These are phyloP conservation scores for Nothobranchius kuhntae DNA, from an alignment of 2,113 vertebrate genomes.

Conservation along the genomic window DNA sequence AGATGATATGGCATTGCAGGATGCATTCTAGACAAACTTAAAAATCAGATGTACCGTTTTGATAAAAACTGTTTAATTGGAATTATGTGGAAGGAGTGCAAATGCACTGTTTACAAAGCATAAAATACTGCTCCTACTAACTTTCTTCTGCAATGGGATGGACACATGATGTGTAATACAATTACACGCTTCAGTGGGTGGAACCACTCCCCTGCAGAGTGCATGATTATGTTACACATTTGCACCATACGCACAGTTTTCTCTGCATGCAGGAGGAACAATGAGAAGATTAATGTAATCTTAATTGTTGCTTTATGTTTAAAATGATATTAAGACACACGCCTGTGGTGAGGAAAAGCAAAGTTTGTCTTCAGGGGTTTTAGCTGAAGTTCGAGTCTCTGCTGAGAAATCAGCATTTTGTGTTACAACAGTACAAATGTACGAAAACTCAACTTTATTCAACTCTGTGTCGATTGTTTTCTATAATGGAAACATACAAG, in stretches of 20 bases:
- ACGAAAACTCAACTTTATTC: background rate
- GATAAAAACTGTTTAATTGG: background rate
- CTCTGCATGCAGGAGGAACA: constrained; percentile 18
- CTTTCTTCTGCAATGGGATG: background rate
- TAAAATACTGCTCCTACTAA: background rate
- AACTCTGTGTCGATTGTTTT: background rate
- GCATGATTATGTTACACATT: constrained; percentile 41
- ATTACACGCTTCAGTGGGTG: constrained; percentile 31
- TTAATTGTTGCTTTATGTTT: constrained; percentile 20
- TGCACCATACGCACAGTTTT: constrained; percentile 10
- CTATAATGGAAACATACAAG: no score
- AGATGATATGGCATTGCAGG: background rate
- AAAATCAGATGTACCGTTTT: no score
- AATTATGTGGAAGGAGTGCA: background rate
- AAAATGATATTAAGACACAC: constrained; percentile 13
- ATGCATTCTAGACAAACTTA: background rate
- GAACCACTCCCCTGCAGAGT: constrained; percentile 15
- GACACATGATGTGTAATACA: constrained; percentile 3
- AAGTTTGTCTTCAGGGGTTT: constrained; percentile 2
- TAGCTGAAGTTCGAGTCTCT: background rate
- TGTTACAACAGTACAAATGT: background rate
- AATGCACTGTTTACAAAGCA: background rate
- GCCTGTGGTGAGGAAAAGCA: constrained; percentile 2
- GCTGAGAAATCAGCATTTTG: background rate
- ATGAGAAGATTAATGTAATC: constrained; percentile 11